Evolutionary conservation across 2,888 invertebrate genomes (phyloP), one percentile per base, ranked within the genome.

Genomic region (Aethes cnicana): DNA sequence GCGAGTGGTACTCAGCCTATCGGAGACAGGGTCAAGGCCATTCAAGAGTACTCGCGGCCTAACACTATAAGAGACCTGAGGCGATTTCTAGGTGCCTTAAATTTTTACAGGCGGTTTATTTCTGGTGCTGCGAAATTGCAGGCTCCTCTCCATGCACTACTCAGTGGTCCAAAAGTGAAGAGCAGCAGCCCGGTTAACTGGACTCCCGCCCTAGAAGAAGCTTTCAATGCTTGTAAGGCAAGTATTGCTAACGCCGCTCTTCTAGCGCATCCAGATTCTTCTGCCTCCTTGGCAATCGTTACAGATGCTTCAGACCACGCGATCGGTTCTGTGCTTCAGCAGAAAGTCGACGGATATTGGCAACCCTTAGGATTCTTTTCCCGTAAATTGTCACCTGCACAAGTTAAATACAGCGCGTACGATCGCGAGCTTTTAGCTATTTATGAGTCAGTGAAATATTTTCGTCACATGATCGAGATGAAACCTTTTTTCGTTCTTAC

Each of bases 291-390:
- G 5, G 50, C 62, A 8, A 6, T 74, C 2, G 46, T 60, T 2
- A 56, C 56, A 1, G 72, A 77, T 47, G 77, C 76, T 3, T 78
- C 74, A 2, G 65, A n/a, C n/a, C n/a, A n/a, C n/a, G n/a, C n/a
- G n/a, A n/a, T n/a, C n/a, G n/a, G 20, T 20, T 20, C 20, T 20
- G 20, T 20, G 20, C 6, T 20, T 3, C 20, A 20, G 20, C 20
- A 20, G 20, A 3, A 20, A 6, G 20, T 20, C 4, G 20, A 3
- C 6, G 20, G 20, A 4, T 6, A 20, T 6, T 20, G 20, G 20
- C 20, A 20, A 6, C 20, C 20, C 4, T 20, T 20, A 20, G 20
- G 20, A 4, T 20, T 20, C n/a, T n/a, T n/a, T n/a, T n/a, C n/a
- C n/a, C n/a, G n/a, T n/a, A n/a, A n/a, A n/a, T n/a, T n/a, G n/a